Base-by-base conservation (phyloP, 2,113 vertebrate species). In the Meriones unguiculatus region DNA sequence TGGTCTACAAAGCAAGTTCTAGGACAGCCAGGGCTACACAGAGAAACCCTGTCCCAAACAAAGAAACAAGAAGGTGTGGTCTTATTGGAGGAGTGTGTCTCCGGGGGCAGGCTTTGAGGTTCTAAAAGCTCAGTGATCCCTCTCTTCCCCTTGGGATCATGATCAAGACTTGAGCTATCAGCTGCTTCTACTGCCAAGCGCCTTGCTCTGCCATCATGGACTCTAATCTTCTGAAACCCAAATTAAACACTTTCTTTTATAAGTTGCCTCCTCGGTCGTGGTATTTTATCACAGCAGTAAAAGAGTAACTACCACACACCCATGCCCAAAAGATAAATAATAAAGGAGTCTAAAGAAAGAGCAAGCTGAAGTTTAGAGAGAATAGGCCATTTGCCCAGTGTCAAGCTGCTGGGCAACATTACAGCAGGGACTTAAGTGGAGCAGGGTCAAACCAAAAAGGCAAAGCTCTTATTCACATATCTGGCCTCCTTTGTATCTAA, bases 301-400 rank as follows among this genome's bases (percentile, higher is more conserved):
- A 41, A 62, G 41, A 82, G 57, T 38, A 82, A 38, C 35, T 1
- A 25, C 35, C 6, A 15, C 22, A 84, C n/a, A 25, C 3, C 6
- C 22, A 4, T 4, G 59, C 80, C 38, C 22, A 22, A 28, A 84
- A 38, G 24, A 62, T 64, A 84, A 64, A 64, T 30, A 84, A 84
- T 64, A 84, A 41, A 41, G 25, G 11, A 62, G 38, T 84, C n/a
- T 64, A 41, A 64, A 64, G n/a, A 64, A 64, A 46, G 81, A 41
- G 14, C 59, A 41, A 64, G 28, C 12, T 84, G 81, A 18, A 65
- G 69, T 50, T 96, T 90, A 90, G 96, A 65, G 72, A 96, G 69
- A 64, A 32, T 20, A 82, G 72, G 46, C 72, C 30, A 65, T 70
- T 32, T 85, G 65, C 72, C 86, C 76, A 93, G 75, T 41, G 77